Base-by-base conservation (phyloP, 2,113 vertebrate genomes). In the Phylloscopus whistleri region DNA sequence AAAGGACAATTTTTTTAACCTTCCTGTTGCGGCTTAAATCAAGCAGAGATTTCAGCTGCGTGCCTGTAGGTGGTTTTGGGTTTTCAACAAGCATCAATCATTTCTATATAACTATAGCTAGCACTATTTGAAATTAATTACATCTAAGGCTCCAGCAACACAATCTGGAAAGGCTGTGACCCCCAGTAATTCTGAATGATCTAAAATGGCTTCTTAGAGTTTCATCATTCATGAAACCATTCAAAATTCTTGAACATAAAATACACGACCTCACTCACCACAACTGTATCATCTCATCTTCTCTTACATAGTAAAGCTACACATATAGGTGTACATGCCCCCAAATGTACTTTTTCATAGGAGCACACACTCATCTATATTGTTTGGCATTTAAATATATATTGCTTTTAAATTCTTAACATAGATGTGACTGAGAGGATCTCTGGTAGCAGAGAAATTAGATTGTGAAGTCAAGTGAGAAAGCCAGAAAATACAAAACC, bases 381-480 rank as follows among this genome's bases (percentile, higher is more conserved):
- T 97, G 94, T 95, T 97, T 95, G 96, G 94, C 79, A 95, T 96
- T 97, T 97, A 97, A 98, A 98, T 97, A 97, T 91, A 97, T 96
- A 97, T 95, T 97, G 93, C 95, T 97, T 98, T 96, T 96, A 97
- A 97, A 97, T 97, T 97, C 96, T 96, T 98, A 97, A 97, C 93
- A 72, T 63, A 93, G 83, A 92, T 97, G 76, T 95, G 95, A 97
- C 78, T 84, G 93, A 97, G 84, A 97, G 55, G 56, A 96, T 69
- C 58, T 92, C 94, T 96, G 82, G 81, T 93, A 97, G 89, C 59
- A 83, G 64, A 97, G 83, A 97, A 98, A 98, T 98, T 97, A 98
- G 95, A 97, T 97, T 97, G 97, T 97, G 97, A 98, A 98, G 93
- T 97, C 95, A 97, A 97, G 95, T 97, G 96, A 97, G 89, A 94